phyloP scores from a whole-genome alignment of 1,140 invertebrate species.

The Cyrtorhinus lividipennis region DNA sequence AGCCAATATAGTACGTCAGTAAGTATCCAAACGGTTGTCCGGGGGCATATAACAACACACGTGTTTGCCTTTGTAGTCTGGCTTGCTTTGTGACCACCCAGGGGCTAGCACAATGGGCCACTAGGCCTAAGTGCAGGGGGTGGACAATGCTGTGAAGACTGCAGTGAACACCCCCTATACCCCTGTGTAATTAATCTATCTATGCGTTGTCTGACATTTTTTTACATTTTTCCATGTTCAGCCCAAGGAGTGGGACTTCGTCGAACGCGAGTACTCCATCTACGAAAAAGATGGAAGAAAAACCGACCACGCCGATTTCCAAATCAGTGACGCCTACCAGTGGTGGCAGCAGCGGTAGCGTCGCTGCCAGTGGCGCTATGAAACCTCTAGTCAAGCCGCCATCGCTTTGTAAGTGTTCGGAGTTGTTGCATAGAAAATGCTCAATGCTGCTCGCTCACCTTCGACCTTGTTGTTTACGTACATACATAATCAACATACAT shows the following conservation, averaged over 20 bases:
- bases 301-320: slow-evolving; percentile 75
- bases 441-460: background rate
- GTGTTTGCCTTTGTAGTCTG: no score
- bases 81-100: no score
- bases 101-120: no score
- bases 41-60: no score
- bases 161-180: no score
- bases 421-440: background rate
- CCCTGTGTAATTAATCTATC: no score
- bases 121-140: no score
- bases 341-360: slow-evolving; percentile 35
- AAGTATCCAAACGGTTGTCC: no score
- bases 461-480: background rate
- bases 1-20: no score
- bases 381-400: slow-evolving; percentile 46
- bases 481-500: no score
- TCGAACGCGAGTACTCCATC: slow-evolving; percentile 65
- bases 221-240: slow-evolving; percentile 19
- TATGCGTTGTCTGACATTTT: background rate
- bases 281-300: slow-evolving; percentile 60
- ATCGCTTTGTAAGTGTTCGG: slow-evolving; percentile 34
- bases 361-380: slow-evolving; percentile 33
- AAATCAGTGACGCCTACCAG: slow-evolving; percentile 78
- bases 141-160: no score
- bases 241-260: slow-evolving; percentile 56